A percentile compares a stretch with the other conserved stretches of the same genome.
These are phyloP conservation scores for Diaphora mendica DNA, from an alignment of 2,888 invertebrate genomes.

Conservation along the genomic window DNA sequence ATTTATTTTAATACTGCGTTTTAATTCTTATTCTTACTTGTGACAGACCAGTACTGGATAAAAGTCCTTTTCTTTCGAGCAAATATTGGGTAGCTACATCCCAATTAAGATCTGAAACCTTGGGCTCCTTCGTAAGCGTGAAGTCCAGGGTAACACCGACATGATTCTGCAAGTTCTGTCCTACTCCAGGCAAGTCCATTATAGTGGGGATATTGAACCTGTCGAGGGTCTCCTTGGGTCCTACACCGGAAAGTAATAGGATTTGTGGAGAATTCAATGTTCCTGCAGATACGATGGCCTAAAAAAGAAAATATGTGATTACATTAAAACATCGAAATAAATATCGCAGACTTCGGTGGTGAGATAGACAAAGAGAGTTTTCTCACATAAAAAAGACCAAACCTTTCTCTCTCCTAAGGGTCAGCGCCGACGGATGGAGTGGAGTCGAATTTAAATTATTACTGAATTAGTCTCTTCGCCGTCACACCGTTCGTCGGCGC, in stretches of 20 bases:
- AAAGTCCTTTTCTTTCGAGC: constrained; percentile 86
- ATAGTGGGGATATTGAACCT: constrained; percentile 87
- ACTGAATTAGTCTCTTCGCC: too few species aligned
- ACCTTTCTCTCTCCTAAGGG: too few species aligned
- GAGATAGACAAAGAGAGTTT: too few species aligned
- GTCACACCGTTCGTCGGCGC: too few species aligned
- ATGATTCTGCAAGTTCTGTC: constrained; percentile 90
- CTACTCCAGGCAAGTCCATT: constrained; percentile 89
- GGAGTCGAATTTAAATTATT: too few species aligned
- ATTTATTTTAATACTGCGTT: background rate
- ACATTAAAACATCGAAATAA: too few species aligned
- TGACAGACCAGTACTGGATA: constrained; percentile 89
- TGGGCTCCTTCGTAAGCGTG: constrained; percentile 80
- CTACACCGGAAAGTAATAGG: constrained; percentile 89
- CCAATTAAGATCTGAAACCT: constrained; percentile 87
- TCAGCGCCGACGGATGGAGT: too few species aligned
- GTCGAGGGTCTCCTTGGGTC: constrained; percentile 87
- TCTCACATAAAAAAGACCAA: too few species aligned
- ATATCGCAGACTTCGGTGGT: too few species aligned
- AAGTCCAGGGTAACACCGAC: constrained; percentile 88
- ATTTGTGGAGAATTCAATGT: constrained; percentile 90
- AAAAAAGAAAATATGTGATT: background rate
- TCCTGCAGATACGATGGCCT: constrained; percentile 87
- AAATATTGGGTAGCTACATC: constrained; percentile 88
- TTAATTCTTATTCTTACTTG: constrained; percentile 76